phyloP scores from a whole-genome alignment of 1,140 invertebrate species.

The Anoplolepis gracilipes region DNA sequence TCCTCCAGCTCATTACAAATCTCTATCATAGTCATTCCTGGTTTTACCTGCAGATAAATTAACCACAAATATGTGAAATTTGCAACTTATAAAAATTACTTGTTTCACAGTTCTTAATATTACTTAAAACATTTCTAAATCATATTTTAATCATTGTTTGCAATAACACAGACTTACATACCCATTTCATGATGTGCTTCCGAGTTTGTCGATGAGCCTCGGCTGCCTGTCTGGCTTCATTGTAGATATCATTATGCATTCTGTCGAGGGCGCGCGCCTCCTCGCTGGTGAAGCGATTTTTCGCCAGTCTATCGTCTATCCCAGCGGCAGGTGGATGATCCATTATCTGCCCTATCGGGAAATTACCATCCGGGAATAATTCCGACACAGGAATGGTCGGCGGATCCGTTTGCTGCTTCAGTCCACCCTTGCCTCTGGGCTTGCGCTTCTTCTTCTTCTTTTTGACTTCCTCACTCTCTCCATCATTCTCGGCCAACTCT shows the following conservation, averaged over 20 bases:
- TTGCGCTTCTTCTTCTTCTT: slow-evolving; percentile 89
- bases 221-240: slow-evolving; percentile 97
- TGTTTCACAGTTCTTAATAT: neutral
- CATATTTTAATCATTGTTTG: neutral
- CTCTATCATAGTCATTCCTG: slow-evolving; percentile 99
- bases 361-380: slow-evolving; percentile 93
- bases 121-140: slow-evolving; percentile 12
- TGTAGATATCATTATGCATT: slow-evolving; percentile 95
- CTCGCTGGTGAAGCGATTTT: slow-evolving; percentile 95
- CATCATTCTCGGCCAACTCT: slow-evolving; percentile 76
- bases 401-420: slow-evolving; percentile 91
- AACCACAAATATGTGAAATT: neutral
- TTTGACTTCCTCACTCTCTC: slow-evolving; percentile 85
- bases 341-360: slow-evolving; percentile 93
- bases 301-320: slow-evolving; percentile 93
- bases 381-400: slow-evolving; percentile 95
- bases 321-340: slow-evolving; percentile 89
- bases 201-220: slow-evolving; percentile 97
- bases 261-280: slow-evolving; percentile 95
- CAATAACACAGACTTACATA: slow-evolving; percentile 35
- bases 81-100: neutral
- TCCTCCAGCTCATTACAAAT: slow-evolving; percentile 99
- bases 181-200: slow-evolving; percentile 84
- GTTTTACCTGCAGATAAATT: slow-evolving; percentile 90
- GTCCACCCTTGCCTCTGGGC: slow-evolving; percentile 83